A percentile compares a stretch with the other conserved stretches of the same genome.
These are phyloP conservation scores for Brachyalestes nurse DNA, from an alignment of 2,797 vertebrate species.

Conservation along the genomic window DNA sequence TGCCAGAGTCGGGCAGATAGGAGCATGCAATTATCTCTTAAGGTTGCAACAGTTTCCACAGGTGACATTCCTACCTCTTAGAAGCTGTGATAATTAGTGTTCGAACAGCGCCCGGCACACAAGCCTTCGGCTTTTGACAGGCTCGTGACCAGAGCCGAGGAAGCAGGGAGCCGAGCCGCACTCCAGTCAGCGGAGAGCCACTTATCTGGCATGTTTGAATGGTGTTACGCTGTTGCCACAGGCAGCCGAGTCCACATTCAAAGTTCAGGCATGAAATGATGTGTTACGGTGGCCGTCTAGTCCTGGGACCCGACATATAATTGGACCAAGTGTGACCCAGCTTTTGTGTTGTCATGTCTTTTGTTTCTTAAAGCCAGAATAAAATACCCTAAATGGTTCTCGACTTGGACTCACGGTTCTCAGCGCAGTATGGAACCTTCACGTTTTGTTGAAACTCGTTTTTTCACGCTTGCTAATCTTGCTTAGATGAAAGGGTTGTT, in stretches of 20 bases:
- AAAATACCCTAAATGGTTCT: neutral
- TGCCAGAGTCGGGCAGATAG: conserved; percentile 74
- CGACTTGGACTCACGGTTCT: neutral
- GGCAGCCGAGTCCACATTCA: conserved; percentile 26
- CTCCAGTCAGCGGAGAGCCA: conserved; percentile 49
- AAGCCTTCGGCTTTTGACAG: conserved; percentile 48
- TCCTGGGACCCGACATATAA: conserved; percentile 32
- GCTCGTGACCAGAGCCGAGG: conserved; percentile 44
- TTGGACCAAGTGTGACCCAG: conserved; percentile 16
- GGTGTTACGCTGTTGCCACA: conserved; percentile 32
- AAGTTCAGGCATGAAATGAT: conserved; percentile 29
- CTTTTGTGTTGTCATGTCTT: neutral
- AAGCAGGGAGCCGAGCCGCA: conserved; percentile 50
- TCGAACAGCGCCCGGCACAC: conserved; percentile 66
- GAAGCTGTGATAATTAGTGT: conserved; percentile 78
- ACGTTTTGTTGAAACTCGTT: too few species aligned
- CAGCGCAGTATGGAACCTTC: too few species aligned
- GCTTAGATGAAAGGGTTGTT: too few species aligned
- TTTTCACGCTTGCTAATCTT: too few species aligned
- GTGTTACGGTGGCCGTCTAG: conserved; percentile 3
- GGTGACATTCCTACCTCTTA: conserved; percentile 80
- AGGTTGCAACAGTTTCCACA: conserved; percentile 76
- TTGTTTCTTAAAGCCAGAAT: neutral
- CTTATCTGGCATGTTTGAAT: conserved; percentile 45
- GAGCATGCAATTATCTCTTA: conserved; percentile 83